Percentiles rank a stretch among this genome's conserved stretches.
phyloP scores from a whole-genome alignment of 2,113 vertebrate genomes.

The Glaucidium brasilianum region DNA sequence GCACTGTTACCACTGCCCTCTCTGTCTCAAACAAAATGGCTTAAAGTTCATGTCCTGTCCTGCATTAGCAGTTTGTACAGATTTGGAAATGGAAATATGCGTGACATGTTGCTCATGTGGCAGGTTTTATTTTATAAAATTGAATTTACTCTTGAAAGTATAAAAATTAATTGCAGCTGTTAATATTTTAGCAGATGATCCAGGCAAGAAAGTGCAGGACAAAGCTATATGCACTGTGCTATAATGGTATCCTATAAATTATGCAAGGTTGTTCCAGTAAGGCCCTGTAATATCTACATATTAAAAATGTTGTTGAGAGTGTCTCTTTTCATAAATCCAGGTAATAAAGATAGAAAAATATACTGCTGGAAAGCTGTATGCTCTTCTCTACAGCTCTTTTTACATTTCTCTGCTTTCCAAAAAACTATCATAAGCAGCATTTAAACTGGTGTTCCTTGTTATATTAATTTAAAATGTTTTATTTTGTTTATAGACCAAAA shows the following conservation, averaged over 20 bases:
- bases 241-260: background rate
- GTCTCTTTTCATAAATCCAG: background rate
- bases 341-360: background rate
- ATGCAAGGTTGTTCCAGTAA: background rate
- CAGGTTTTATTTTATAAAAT: background rate
- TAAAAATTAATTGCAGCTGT: background rate
- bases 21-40: background rate
- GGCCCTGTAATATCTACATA: background rate
- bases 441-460: background rate
- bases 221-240: background rate
- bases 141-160: background rate
- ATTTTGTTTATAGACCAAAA: constrained; percentile 44
- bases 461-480: background rate
- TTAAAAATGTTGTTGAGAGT: background rate
- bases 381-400: background rate
- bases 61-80: background rate
- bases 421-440: background rate
- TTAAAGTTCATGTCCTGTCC: background rate
- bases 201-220: background rate
- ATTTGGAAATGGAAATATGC: background rate
- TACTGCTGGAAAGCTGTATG: background rate
- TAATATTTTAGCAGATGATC: background rate
- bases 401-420: background rate
- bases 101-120: background rate
- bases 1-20: fast-evolving